Percentiles rank a stretch among this genome's conserved stretches.
Evolutionary conservation across 2,888 invertebrate genomes (phyloP).

Genomic region (Thecophora atra): DNA sequence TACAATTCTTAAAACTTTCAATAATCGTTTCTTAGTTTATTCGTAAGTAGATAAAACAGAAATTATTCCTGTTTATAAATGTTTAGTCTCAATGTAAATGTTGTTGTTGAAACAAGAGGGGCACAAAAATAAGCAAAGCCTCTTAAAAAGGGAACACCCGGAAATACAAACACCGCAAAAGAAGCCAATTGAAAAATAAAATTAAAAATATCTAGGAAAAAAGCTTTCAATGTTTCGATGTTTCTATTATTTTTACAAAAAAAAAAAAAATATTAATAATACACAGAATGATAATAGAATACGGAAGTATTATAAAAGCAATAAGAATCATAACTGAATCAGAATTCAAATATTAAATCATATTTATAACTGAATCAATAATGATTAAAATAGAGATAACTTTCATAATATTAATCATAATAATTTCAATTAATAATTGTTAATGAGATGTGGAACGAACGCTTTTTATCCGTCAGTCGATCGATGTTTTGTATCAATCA

Average conservation of each 20-base stretch:
- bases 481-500: slow-evolving; percentile 58
- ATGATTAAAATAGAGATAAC: slow-evolving; percentile 32
- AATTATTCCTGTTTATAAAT: background rate
- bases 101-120: slow-evolving; percentile 58
- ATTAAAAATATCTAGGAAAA: slow-evolving; percentile 4
- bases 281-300: slow-evolving; percentile 19
- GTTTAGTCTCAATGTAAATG: slow-evolving; percentile 26
- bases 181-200: slow-evolving; percentile 28
- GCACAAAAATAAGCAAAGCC: slow-evolving; percentile 44
- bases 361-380: slow-evolving; percentile 21
- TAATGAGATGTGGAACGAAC: slow-evolving; percentile 53
- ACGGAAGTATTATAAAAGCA: too few relatives aligned
- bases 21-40: too few relatives aligned
- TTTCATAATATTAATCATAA: slow-evolving; percentile 33
- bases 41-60: background rate
- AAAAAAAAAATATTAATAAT: slow-evolving; percentile 37
- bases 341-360: background rate
- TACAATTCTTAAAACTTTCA: too few relatives aligned
- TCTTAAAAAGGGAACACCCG: slow-evolving; percentile 50
- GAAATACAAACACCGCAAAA: slow-evolving; percentile 26
- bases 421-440: too few relatives aligned
- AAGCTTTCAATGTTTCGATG: slow-evolving; percentile 54
- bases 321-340: too few relatives aligned
- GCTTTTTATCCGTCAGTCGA: slow-evolving; percentile 56
- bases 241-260: slow-evolving; percentile 47